Conservation (phyloP, 1,140 invertebrate species). For the Tyrophagus putrescentiae region DNA sequence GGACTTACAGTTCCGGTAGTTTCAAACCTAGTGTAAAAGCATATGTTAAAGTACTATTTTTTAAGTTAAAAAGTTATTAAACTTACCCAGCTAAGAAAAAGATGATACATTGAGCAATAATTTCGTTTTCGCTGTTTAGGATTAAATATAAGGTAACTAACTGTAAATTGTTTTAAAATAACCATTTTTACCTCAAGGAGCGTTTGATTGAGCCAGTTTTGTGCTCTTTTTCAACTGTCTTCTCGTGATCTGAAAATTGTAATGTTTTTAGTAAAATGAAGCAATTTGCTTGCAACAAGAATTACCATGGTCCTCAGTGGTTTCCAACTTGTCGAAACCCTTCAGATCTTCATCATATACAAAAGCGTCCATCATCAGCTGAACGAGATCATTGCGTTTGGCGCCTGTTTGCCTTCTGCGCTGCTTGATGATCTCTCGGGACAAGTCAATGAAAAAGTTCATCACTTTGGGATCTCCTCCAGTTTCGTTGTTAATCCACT, state of each 20-base stretch:
- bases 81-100: too few species aligned
- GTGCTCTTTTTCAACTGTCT: neutral
- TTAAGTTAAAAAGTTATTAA: too few species aligned
- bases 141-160: too few species aligned
- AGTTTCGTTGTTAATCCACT: neutral
- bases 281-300: neutral
- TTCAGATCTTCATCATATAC: neutral
- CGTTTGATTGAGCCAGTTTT: neutral
- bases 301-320: neutral
- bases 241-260: neutral
- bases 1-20: too few species aligned
- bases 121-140: neutral
- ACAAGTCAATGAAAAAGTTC: neutral
- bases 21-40: too few species aligned
- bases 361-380: constrained; percentile 4
- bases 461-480: neutral
- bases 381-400: neutral
- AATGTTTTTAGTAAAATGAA: neutral
- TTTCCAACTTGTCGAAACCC: neutral
- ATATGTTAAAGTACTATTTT: too few species aligned
- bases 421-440: neutral
- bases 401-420: neutral
- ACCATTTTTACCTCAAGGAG: too few species aligned
- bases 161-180: too few species aligned
- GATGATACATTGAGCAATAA: neutral